Percentiles rank a stretch among this genome's conserved stretches.
Evolutionary conservation across 1,140 invertebrate genomes (phyloP).

Genomic region (Sarcophaga peregrina): DNA sequence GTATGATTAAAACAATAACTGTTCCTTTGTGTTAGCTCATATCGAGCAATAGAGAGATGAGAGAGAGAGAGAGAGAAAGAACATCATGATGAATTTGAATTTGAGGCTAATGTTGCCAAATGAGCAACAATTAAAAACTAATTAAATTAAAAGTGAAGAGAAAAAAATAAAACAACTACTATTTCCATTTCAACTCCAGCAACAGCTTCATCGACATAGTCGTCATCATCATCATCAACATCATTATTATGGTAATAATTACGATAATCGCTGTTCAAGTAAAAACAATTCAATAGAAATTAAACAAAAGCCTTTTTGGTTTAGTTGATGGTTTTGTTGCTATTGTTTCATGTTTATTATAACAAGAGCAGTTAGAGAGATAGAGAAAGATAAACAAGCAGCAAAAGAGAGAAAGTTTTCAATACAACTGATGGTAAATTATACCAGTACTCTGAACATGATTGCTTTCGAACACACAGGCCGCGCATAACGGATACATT

Average conservation of each 20-base stretch:
- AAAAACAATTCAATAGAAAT: conserved; percentile 7
- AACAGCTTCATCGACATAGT: not conserved
- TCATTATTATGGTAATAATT: not conserved
- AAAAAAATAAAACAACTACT: too few species aligned
- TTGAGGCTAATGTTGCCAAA: conserved; percentile 12
- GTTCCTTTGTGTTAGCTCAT: too few species aligned
- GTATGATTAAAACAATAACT: too few species aligned
- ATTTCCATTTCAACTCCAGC: conserved; percentile 4
- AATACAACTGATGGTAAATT: not conserved
- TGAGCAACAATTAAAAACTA: conserved; percentile 16
- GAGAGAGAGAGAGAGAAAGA: too few species aligned
- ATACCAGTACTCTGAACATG: not conserved
- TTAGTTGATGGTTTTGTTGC: not conserved
- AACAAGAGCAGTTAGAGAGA: too few species aligned
- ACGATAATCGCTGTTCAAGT: conserved; percentile 11
- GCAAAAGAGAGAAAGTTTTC: conserved; percentile 17
- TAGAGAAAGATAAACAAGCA: not conserved
- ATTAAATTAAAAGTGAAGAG: not conserved
- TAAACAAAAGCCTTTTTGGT: not conserved
- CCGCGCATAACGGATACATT: too few species aligned
- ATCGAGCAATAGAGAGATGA: too few species aligned
- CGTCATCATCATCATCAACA: not conserved
- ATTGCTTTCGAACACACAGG: too few species aligned
- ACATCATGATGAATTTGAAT: not conserved
- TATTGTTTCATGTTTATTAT: not conserved